phyloP scores from a whole-genome alignment of 2,888 invertebrate genomes.

The Pemphredon lugubris region DNA sequence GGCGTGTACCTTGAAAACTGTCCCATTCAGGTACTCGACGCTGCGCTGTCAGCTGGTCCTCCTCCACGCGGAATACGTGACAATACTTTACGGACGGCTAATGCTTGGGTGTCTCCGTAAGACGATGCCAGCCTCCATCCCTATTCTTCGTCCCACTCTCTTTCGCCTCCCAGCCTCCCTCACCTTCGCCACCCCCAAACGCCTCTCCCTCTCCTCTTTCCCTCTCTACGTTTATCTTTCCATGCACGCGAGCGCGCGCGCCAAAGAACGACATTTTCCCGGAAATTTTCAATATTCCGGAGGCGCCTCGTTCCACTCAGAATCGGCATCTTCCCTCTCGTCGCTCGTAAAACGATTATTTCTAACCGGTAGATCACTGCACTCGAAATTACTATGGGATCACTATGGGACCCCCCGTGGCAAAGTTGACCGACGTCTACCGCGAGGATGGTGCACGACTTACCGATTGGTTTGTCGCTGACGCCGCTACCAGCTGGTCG shows the following conservation, averaged over 20 bases:
- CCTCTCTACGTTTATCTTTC: too few species aligned
- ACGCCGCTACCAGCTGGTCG: constrained; percentile 45
- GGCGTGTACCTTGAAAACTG: too few species aligned
- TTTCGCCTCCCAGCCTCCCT: constrained; percentile 26
- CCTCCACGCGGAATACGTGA: constrained; percentile 3
- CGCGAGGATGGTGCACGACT: constrained; percentile 21
- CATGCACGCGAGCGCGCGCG: too few species aligned
- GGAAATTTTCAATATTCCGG: too few species aligned
- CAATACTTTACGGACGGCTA: constrained; percentile 10
- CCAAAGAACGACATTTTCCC: too few species aligned
- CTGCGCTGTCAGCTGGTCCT: constrained; percentile 19
- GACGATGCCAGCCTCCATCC: not conserved
- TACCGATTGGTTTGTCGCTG: constrained; percentile 22
- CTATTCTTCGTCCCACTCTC: not conserved
- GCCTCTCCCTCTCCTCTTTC: not conserved
- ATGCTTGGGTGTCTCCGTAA: not conserved
- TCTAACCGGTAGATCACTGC: not conserved
- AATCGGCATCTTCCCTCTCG: too few species aligned
- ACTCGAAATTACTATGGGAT: not conserved
- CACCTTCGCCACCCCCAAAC: constrained; percentile 15
- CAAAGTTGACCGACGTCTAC: not conserved
- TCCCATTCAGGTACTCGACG: too few species aligned
- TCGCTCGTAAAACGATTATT: not conserved
- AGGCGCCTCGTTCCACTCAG: too few species aligned
- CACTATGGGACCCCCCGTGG: too few species aligned